Conservation (phyloP, 2,113 vertebrate species). For the Platysteira castanea region DNA sequence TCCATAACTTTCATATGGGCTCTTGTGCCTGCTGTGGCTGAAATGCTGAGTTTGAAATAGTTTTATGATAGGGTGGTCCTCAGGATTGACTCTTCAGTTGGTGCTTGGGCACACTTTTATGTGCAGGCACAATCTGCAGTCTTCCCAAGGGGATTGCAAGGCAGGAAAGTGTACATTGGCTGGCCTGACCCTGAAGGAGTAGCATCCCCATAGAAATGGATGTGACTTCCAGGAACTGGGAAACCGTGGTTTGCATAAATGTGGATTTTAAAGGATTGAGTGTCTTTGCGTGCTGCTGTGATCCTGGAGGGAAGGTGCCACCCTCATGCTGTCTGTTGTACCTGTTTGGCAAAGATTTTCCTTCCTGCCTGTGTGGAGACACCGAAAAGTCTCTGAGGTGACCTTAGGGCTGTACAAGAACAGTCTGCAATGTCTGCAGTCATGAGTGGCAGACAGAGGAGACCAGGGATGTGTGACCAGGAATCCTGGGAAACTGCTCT, state of each 20-base stretch:
- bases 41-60: background rate
- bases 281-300: background rate
- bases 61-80: background rate
- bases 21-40: background rate
- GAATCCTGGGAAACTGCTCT: background rate
- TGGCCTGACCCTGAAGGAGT: background rate
- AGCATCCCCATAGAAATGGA: background rate
- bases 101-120: background rate
- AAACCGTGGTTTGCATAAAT: background rate
- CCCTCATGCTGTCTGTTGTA: background rate
- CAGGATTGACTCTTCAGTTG: background rate
- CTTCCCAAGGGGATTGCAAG: background rate
- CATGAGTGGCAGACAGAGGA: background rate
- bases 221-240: background rate
- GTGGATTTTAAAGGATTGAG: background rate
- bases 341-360: background rate
- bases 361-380: background rate
- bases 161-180: background rate
- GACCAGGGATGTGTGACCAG: background rate
- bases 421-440: background rate
- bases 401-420: background rate
- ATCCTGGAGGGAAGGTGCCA: background rate
- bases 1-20: background rate
- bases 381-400: background rate
- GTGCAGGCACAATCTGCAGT: background rate